Conservation (phyloP, 2,888 invertebrate species). For the Tortricodes alternella region DNA sequence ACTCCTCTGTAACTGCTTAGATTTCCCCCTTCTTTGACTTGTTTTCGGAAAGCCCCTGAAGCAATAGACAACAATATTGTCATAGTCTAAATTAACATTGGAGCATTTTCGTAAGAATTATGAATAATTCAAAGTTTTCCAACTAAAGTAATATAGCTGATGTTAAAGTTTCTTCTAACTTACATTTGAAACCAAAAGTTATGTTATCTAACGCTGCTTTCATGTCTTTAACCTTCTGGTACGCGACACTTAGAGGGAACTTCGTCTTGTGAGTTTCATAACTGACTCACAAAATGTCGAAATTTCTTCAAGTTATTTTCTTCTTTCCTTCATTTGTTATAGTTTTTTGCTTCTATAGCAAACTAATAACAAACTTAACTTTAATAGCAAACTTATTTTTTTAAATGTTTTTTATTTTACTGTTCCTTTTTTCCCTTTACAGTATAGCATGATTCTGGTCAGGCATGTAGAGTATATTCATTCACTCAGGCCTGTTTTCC, state of each 20-base stretch:
- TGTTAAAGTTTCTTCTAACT: constrained; percentile 17
- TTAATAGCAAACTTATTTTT: too few species aligned
- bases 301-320: neutral
- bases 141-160: constrained; percentile 23
- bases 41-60: neutral
- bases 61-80: constrained; percentile 5
- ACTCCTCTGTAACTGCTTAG: neutral
- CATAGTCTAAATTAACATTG: constrained; percentile 23
- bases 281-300: neutral
- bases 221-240: constrained; percentile 12
- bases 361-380: too few species aligned
- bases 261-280: constrained; percentile 2
- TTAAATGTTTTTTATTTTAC: neutral
- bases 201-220: constrained; percentile 22
- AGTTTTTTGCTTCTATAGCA: too few species aligned
- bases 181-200: constrained; percentile 21
- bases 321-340: too few species aligned
- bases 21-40: neutral
- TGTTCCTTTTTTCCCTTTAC: neutral
- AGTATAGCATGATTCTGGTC: neutral
- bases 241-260: constrained; percentile 8
- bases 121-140: constrained; percentile 28
- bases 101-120: constrained; percentile 20
- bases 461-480: constrained; percentile 10
- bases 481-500: constrained; percentile 14